Conservation (phyloP, 1,140 invertebrate genomes). For the Drosophila bifasciata region DNA sequence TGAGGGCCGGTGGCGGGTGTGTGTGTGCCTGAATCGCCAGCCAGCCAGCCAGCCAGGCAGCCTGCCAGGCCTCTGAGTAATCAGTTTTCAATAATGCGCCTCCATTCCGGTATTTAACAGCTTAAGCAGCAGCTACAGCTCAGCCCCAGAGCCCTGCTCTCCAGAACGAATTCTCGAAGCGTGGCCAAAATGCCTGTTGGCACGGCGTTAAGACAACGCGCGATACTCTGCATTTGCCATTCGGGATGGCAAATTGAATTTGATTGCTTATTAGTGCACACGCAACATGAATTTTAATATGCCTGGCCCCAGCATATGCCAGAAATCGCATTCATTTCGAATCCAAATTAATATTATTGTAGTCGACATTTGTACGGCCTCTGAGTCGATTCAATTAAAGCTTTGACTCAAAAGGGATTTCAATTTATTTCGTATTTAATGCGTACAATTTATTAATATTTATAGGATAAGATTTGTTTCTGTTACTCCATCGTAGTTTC, state of each 20-base stretch:
- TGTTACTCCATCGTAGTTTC: no score
- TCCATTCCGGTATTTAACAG: slow-evolving; percentile 31
- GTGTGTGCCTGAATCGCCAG: neutral
- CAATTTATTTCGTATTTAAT: no score
- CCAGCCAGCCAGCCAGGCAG: neutral
- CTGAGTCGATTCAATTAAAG: no score
- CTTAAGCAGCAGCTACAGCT: slow-evolving; percentile 23
- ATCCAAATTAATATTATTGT: slow-evolving; percentile 9
- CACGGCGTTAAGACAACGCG: neutral
- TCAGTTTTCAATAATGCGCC: slow-evolving; percentile 69
- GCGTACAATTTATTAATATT: no score
- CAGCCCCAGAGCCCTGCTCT: no score
- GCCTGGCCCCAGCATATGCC: slow-evolving; percentile 3
- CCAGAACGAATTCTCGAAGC: no score
- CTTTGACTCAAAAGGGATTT: no score
- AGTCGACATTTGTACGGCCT: neutral
- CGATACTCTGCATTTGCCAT: neutral
- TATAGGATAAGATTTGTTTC: no score
- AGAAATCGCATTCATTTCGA: slow-evolving; percentile 15
- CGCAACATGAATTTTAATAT: slow-evolving; percentile 68
- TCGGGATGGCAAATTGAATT: slow-evolving; percentile 44
- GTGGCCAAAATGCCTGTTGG: slow-evolving; percentile 13
- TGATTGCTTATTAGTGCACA: slow-evolving; percentile 54
- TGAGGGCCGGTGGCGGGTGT: neutral
- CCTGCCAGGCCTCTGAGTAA: slow-evolving; percentile 21